These are phyloP conservation scores for Bos javanicus DNA, from an alignment of 2,113 vertebrate genomes.

Conservation along the genomic window DNA sequence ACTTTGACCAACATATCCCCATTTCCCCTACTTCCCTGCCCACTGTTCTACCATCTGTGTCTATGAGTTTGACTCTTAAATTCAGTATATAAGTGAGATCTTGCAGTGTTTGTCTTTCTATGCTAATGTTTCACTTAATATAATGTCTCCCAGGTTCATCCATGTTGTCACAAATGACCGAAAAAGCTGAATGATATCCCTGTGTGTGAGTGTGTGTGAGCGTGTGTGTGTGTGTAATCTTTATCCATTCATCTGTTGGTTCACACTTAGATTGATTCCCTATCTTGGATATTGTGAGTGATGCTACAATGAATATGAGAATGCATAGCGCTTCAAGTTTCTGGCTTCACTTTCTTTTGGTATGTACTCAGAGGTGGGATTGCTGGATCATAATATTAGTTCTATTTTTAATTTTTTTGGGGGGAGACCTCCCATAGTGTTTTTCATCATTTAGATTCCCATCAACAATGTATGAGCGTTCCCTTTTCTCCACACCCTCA, in stretches of 20 bases:
- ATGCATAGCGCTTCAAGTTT: background rate
- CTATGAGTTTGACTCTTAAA: background rate
- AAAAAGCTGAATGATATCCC: background rate
- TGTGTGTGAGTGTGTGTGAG: background rate
- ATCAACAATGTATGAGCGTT: background rate
- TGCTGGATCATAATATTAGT: background rate
- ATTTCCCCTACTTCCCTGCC: background rate
- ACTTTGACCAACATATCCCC: background rate
- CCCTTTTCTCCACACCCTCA: background rate
- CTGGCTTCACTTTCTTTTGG: background rate
- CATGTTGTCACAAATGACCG: background rate
- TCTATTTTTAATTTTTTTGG: background rate
- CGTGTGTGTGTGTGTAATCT: background rate
- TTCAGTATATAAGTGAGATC: background rate
- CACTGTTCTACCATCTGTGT: background rate
- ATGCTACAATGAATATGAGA: background rate
- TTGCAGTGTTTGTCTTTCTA: background rate
- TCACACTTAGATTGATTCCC: background rate
- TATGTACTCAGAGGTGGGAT: background rate
- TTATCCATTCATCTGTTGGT: background rate
- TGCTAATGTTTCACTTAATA: background rate
- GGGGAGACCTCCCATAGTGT: background rate
- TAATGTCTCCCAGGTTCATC: background rate
- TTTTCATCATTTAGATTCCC: background rate
- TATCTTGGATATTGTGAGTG: background rate